Evolutionary conservation across 1,140 invertebrate genomes (phyloP).

Genomic region (Cherax destructor): DNA sequence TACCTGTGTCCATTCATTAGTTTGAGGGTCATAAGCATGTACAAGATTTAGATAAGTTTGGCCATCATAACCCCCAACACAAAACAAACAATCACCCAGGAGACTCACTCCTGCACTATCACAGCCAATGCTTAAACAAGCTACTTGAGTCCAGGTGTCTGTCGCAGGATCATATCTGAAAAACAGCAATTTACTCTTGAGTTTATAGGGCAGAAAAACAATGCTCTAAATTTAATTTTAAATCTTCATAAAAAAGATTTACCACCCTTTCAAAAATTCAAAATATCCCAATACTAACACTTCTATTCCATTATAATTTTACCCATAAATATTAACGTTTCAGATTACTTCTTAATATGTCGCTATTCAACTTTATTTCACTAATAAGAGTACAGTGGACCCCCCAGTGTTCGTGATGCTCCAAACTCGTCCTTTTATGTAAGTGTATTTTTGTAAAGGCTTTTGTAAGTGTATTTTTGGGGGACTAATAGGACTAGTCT

Average conservation of each 20-base stretch:
- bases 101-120: slow-evolving; percentile 95
- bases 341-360: too few species aligned
- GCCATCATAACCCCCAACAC: slow-evolving; percentile 97
- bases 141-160: slow-evolving; percentile 93
- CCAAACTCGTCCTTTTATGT: too few species aligned
- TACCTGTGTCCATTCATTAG: slow-evolving; percentile 89
- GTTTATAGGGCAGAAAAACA: not conserved
- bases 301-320: not conserved
- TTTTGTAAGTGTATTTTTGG: too few species aligned
- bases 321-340: too few species aligned
- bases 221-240: too few species aligned
- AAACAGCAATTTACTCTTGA: not conserved
- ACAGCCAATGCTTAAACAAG: slow-evolving; percentile 88
- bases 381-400: too few species aligned
- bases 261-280: not conserved
- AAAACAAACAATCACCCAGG: slow-evolving; percentile 90
- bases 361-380: too few species aligned
- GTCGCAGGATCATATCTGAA: slow-evolving; percentile 84
- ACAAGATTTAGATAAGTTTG: slow-evolving; percentile 92
- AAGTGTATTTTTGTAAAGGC: too few species aligned
- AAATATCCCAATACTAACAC: not conserved
- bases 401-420: too few species aligned
- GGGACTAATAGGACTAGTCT: too few species aligned
- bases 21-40: slow-evolving; percentile 93
- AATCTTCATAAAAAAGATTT: too few species aligned